These are phyloP conservation scores for Grallaria varia DNA, from an alignment of 2,113 vertebrate species.

Conservation along the genomic window DNA sequence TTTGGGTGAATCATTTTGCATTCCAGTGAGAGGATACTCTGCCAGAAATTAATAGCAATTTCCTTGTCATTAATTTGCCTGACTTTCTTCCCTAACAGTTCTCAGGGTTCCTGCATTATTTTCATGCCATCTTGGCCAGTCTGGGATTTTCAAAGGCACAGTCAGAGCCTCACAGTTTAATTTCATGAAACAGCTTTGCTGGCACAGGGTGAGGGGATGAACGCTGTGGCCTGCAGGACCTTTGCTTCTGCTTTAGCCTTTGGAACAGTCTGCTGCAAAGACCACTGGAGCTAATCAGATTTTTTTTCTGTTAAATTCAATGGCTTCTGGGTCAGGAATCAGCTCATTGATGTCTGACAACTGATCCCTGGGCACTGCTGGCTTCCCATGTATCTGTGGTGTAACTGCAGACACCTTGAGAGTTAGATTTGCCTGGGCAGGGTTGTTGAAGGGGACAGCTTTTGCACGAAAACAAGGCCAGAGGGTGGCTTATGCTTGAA, in stretches of 20 bases:
- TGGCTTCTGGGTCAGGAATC: slow-evolving; percentile 5
- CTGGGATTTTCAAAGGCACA: not conserved
- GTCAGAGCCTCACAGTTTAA: not conserved
- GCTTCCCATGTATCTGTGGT: not conserved
- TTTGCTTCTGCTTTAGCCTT: not conserved
- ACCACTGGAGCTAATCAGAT: not conserved
- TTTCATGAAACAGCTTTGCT: slow-evolving; percentile 21
- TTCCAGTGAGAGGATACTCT: not conserved
- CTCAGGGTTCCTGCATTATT: slow-evolving; percentile 10
- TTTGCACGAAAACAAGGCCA: slow-evolving; percentile 20
- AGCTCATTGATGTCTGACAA: not conserved
- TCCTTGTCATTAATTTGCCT: not conserved
- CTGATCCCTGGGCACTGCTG: not conserved
- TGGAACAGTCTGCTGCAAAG: not conserved
- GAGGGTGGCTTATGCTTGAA: not conserved
- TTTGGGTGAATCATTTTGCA: not conserved
- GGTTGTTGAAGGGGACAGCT: not conserved
- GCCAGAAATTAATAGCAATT: slow-evolving; percentile 23
- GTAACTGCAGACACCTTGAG: not conserved
- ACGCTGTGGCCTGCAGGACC: not conserved
- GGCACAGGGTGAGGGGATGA: not conserved
- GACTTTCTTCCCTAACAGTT: not conserved
- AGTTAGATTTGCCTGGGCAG: not conserved
- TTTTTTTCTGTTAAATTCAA: not conserved
- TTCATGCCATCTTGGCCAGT: slow-evolving; percentile 14